phyloP scores from a whole-genome alignment of 2,797 vertebrate species.

The Mastacembelus armatus region DNA sequence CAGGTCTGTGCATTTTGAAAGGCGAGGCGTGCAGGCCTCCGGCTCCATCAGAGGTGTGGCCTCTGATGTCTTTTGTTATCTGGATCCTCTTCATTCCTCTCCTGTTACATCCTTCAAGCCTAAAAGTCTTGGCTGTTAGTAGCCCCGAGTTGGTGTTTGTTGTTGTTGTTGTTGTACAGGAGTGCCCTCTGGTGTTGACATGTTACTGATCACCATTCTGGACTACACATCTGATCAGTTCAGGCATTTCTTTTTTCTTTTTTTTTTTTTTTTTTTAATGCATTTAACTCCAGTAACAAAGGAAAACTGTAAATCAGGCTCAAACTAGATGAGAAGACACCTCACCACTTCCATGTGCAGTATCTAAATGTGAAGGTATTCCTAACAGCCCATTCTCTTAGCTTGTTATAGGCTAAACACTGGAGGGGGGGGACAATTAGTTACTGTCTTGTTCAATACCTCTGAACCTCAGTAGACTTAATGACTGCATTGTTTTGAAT shows the following conservation, averaged over 20 bases:
- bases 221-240: not conserved
- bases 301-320: too few relatives aligned
- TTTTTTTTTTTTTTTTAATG: too few relatives aligned
- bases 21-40: conserved; percentile 11
- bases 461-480: too few relatives aligned
- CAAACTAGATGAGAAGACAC: too few relatives aligned
- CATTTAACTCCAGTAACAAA: too few relatives aligned
- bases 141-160: not conserved
- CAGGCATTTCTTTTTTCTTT: not conserved
- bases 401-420: too few relatives aligned
- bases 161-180: conserved; percentile 37
- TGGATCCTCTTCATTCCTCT: conserved; percentile 40
- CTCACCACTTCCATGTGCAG: too few relatives aligned
- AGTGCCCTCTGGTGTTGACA: conserved; percentile 77
- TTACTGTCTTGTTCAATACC: too few relatives aligned
- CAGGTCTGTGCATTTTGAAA: conserved; percentile 46
- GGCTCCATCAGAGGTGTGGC: conserved; percentile 33
- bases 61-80: conserved; percentile 27
- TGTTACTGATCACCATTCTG: conserved; percentile 6
- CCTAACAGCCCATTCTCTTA: too few relatives aligned
- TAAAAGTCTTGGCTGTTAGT: not conserved
- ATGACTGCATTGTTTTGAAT: too few relatives aligned
- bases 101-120: conserved; percentile 37
- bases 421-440: too few relatives aligned
- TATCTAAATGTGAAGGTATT: too few relatives aligned